Conservation (phyloP, 2,888 invertebrate genomes). For the Hypselothyrea guttata region DNA sequence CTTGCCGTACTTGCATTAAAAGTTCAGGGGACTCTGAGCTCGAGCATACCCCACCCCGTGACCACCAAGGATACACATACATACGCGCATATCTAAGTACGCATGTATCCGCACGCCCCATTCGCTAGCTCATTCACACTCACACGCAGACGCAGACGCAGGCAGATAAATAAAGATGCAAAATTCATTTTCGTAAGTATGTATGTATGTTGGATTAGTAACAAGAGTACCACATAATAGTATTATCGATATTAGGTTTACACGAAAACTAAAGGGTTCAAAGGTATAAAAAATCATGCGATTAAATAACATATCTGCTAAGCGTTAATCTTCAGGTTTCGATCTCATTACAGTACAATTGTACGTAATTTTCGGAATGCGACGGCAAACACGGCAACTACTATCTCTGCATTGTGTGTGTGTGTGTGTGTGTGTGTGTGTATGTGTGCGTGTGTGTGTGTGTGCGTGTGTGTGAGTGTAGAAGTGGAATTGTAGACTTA, state of each 20-base stretch:
- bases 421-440: not conserved
- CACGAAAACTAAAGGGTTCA: constrained; percentile 42
- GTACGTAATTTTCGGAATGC: not conserved
- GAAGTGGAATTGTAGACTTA: too few species aligned
- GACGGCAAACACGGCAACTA: not conserved
- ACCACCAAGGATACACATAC: not conserved
- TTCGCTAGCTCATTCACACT: constrained; percentile 32
- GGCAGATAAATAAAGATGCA: constrained; percentile 37
- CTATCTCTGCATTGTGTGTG: not conserved
- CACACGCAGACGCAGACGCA: constrained; percentile 16
- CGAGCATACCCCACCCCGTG: too few species aligned
- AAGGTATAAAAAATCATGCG: constrained; percentile 55
- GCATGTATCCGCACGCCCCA: not conserved
- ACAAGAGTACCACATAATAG: constrained; percentile 44
- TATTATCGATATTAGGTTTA: constrained; percentile 44
- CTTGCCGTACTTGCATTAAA: not conserved
- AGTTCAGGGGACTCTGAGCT: too few species aligned
- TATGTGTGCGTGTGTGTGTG: not conserved
- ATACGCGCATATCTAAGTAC: not conserved
- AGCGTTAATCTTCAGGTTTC: constrained; percentile 33
- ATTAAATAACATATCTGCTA: constrained; percentile 47
- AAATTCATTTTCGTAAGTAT: constrained; percentile 10
- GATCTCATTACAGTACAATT: constrained; percentile 40
- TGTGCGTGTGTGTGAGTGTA: not conserved
- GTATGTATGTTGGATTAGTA: constrained; percentile 41